Evolutionary conservation across 2,888 invertebrate genomes (phyloP), one percentile per base, ranked within the genome.

Genomic region (Allophyes oxyacanthae): DNA sequence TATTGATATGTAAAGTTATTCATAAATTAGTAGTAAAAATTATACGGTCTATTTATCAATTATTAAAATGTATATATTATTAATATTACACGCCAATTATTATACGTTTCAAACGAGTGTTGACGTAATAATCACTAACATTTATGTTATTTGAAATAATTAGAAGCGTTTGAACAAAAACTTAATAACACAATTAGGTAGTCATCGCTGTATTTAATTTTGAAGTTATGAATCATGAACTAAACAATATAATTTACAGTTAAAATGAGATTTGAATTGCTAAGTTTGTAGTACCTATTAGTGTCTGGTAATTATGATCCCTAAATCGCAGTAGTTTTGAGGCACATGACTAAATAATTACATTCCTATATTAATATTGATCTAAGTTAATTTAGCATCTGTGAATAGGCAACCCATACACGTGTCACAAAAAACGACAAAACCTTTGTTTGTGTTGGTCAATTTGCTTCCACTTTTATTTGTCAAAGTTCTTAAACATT

Each of bases 1-100:
- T 66, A 80, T 70, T 80, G 79, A 72, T 83, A 87, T 87, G 85
- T 84, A 81, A 87, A 87, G 73, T 77, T 85, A 88, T 87, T 87
- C 87, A 84, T 82, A 84, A n/a, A 83, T 83, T 79, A 78, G 68
- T 75, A 67, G 78, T 83, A 79, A 85, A 82, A 80, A 82, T 83
- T 80, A 81, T 78, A 81, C 81, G 79, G 77, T 64, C 63, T 75
- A 82, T 86, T 84, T 82, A 81, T 85, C 83, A 83, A 82, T 82
- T 79, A 76, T 77, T 73, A 61, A 80, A 82, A 80, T 72, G 63
- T 71, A 44, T 72, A n/a, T n/a, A n/a, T n/a, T n/a, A 59, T 67
- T 66, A 61, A 58, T 42, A 51, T 56, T 55, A 64, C 34, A 73
- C 74, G 63, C 55, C 73, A 59, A 69, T 74, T 66, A 77, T 48